phyloP scores from a whole-genome alignment of 23 tunicate species.

The Ascidia mentula region DNA sequence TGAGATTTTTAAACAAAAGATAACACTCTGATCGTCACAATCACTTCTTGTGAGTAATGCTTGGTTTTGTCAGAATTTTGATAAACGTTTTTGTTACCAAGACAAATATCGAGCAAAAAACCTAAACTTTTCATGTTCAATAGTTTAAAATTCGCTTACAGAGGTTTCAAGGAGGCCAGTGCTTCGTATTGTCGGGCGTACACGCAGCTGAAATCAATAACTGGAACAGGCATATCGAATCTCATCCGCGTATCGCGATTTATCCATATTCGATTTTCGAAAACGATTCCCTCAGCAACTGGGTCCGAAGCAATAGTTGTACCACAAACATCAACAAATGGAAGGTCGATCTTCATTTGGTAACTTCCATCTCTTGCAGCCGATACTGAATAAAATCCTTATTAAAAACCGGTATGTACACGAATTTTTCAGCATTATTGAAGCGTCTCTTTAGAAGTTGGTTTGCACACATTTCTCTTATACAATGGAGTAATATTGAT shows the following conservation, averaged over 20 bases:
- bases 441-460: no score
- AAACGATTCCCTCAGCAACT: not conserved
- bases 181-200: constrained; percentile 9
- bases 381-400: not conserved
- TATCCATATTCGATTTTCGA: constrained; percentile 14
- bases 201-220: constrained; percentile 10
- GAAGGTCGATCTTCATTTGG: not conserved
- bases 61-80: no score
- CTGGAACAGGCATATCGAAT: constrained; percentile 23
- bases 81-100: no score
- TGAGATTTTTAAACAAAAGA: no score
- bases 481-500: no score
- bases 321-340: not conserved
- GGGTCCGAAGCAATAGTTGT: not conserved
- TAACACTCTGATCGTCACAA: no score
- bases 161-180: constrained; percentile 1
- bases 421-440: no score
- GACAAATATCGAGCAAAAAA: not conserved
- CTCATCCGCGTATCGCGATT: not conserved
- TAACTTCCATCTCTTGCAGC: not conserved
- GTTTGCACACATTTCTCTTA: no score
- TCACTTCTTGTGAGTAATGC: no score
- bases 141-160: not conserved
- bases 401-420: no score
- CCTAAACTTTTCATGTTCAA: not conserved